Percentiles rank a stretch among this genome's conserved stretches.
Conservation (phyloP, 2,113 vertebrate genomes). For the Progne subis region DNA sequence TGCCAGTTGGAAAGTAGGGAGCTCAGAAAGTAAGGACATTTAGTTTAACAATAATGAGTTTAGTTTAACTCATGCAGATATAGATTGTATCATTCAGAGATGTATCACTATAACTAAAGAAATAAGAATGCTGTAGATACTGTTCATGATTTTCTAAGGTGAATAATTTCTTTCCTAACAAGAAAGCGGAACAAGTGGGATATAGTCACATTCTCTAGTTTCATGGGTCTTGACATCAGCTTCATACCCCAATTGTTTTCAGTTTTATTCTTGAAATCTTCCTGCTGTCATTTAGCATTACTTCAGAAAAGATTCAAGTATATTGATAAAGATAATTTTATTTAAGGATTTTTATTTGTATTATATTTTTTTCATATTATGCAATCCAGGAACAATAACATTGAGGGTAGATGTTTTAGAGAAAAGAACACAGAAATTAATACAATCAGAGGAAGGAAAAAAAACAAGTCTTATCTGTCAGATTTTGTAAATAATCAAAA, state of each 20-base stretch:
- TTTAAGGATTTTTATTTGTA: neutral
- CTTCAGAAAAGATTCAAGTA: neutral
- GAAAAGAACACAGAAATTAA: neutral
- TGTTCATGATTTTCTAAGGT: neutral
- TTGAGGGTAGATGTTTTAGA: neutral
- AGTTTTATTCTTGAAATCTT: neutral
- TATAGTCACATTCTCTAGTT: neutral
- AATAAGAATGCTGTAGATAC: neutral
- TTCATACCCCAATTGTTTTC: neutral
- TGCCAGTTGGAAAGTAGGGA: neutral
- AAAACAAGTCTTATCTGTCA: neutral
- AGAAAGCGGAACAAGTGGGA: neutral
- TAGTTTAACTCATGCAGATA: neutral
- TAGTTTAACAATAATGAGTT: neutral
- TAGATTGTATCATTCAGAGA: neutral
- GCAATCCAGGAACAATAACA: neutral
- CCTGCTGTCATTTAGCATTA: neutral
- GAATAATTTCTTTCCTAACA: neutral
- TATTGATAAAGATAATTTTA: neutral
- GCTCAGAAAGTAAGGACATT: neutral
- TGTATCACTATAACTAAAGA: neutral
- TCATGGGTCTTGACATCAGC: neutral
- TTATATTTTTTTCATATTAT: neutral
- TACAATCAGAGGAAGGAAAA: neutral
- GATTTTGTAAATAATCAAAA: neutral